Evolutionary conservation across 2,888 invertebrate genomes (phyloP).

Genomic region (Parelbella ahira): DNA sequence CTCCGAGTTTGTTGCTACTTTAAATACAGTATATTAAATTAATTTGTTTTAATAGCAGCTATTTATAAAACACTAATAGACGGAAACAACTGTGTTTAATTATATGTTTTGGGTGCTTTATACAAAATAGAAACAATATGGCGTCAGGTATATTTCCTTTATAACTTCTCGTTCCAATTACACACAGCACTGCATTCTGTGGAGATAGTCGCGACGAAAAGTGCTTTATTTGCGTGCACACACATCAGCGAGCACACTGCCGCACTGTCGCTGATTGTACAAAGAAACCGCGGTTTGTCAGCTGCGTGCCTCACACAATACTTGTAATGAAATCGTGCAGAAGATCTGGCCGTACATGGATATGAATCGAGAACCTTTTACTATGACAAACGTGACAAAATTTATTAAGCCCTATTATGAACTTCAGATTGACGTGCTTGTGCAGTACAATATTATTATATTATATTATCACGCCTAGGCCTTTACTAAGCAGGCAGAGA

Average conservation of each 20-base stretch:
- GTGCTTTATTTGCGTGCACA: slow-evolving; percentile 11
- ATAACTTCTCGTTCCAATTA: neutral
- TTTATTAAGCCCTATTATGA: slow-evolving; percentile 21
- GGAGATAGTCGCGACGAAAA: neutral
- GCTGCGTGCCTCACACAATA: slow-evolving; percentile 10
- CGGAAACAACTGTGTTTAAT: too few species aligned
- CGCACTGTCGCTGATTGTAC: slow-evolving; percentile 19
- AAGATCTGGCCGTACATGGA: slow-evolving; percentile 16
- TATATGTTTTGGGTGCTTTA: too few species aligned
- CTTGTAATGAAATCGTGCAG: slow-evolving; percentile 22
- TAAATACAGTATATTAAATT: too few species aligned
- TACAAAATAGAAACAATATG: too few species aligned
- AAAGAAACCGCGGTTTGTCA: slow-evolving; percentile 20
- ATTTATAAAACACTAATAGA: too few species aligned
- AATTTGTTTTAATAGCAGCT: too few species aligned
- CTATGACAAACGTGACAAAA: slow-evolving; percentile 15
- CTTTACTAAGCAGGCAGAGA: too few species aligned
- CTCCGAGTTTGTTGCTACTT: too few species aligned
- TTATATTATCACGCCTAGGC: too few species aligned
- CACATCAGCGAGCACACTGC: neutral
- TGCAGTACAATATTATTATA: too few species aligned
- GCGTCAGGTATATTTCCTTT: too few species aligned
- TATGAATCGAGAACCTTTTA: slow-evolving; percentile 9
- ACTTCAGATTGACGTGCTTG: slow-evolving; percentile 12
- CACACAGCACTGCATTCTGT: neutral